Percentiles rank a stretch among this genome's conserved stretches.
phyloP scores from a whole-genome alignment of 2,888 invertebrate species.

The Mesorhabditis sp. region DNA sequence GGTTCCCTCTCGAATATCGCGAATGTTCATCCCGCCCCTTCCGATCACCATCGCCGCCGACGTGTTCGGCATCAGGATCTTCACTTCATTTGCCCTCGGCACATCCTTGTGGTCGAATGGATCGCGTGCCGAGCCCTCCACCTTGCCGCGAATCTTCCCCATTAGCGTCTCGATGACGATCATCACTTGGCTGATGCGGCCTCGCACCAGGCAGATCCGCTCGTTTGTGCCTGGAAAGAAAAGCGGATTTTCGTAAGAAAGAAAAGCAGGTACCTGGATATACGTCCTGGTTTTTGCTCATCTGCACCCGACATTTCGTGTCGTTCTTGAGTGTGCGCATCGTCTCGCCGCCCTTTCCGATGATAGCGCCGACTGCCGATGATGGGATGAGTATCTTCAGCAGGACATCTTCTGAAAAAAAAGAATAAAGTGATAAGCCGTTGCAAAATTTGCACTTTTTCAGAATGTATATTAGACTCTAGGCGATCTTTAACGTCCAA shows the following conservation, averaged over 20 bases:
- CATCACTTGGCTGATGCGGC: conserved; percentile 83
- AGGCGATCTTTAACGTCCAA: too few species aligned
- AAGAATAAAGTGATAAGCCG: too few species aligned
- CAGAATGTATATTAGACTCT: too few species aligned
- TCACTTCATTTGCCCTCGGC: conserved; percentile 58
- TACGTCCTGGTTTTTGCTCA: conserved; percentile 98
- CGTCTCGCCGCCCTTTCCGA: conserved; percentile 97
- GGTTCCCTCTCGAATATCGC: conserved; percentile 61
- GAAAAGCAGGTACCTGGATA: conserved; percentile 79
- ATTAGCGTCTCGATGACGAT: conserved; percentile 86
- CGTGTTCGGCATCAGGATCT: conserved; percentile 90
- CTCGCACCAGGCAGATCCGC: conserved; percentile 86
- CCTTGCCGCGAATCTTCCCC: conserved; percentile 91
- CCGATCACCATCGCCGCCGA: conserved; percentile 97
- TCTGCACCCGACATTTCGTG: conserved; percentile 92
- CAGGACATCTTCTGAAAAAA: conserved; percentile 35
- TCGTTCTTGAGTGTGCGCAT: conserved; percentile 96
- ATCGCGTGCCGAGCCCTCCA: conserved; percentile 71
- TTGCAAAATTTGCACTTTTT: too few species aligned
- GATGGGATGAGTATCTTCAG: conserved; percentile 61
- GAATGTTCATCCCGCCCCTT: conserved; percentile 90
- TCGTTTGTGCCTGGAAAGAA: conserved; percentile 71
- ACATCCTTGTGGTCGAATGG: conserved; percentile 53
- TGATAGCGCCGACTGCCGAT: conserved; percentile 95
- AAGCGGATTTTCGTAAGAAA: background rate